Evolutionary conservation across 2,888 invertebrate genomes (phyloP), one percentile per base, ranked within the genome.

Genomic region (Nipponacmea schrenckii): DNA sequence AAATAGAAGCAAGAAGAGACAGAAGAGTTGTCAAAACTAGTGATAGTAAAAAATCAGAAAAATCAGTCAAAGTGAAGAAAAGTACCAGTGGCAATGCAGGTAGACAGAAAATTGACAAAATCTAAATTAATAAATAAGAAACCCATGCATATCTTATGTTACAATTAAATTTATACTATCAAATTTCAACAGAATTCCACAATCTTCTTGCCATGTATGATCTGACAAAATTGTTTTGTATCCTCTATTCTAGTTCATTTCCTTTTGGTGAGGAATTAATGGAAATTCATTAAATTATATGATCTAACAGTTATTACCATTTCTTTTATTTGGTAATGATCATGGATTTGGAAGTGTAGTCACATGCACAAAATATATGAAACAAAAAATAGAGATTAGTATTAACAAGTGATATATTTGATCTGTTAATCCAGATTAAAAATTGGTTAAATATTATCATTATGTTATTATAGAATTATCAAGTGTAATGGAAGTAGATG

Each of bases 1-100:
- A 84, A 69, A 72, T 85, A 70, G 80, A 79, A 48, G 64, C 69
- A 10, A 73, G 80, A 62, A 74, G 74, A 44, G 76, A 77, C 26
- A 67, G 64, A 70, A 71, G 69, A 44, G 69, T 80, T 66, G 39
- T 39, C 39, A 63, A 68, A 27, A 70, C 79, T 31, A 80, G 77
- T 71, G 69, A 74, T 46, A 81, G 79, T 73, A 81, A 81, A 70
- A 73, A 76, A 10, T 64, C 76, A 17, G 79, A 78, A 27, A 56
- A 73, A 27, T 70, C 65, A 20, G 62, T 63, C 14, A 64, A 62
- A 20, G 27, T 70, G 20, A 70, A 66, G 62, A 70, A 70, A 45
- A 66, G 70, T 66, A 46, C 46, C 15, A 70, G 70, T 66, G 56
- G 66, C 5, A 66, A 50, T 62, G 66, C 66, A 64, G 70, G 70